A percentile compares a stretch with the other conserved stretches of the same genome.
These are phyloP conservation scores for Lagopus muta DNA, from an alignment of 2,113 vertebrate genomes.

Conservation along the genomic window DNA sequence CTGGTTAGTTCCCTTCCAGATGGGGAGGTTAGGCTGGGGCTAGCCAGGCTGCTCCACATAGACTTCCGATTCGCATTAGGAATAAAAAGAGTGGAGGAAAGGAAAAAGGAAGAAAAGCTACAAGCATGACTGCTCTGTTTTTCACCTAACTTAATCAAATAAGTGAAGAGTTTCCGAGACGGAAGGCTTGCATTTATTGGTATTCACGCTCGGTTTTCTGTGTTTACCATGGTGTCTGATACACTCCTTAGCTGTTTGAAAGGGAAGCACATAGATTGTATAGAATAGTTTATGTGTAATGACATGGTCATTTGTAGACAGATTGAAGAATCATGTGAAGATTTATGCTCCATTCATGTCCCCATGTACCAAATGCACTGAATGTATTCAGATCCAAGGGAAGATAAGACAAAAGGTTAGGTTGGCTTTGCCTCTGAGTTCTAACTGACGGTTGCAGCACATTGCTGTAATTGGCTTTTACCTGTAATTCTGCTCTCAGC, in stretches of 20 bases:
- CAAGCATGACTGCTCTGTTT: constrained; percentile 96
- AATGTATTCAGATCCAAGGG: constrained; percentile 1
- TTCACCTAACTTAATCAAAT: constrained; percentile 98
- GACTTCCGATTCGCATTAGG: constrained; percentile 99
- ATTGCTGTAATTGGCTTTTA: constrained; percentile 45
- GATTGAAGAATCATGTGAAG: constrained; percentile 77
- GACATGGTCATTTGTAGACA: constrained; percentile 82
- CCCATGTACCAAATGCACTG: constrained; percentile 20
- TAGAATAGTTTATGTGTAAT: constrained; percentile 74
- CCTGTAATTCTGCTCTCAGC: constrained; percentile 17
- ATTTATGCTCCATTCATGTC: constrained; percentile 69
- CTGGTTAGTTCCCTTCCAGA: constrained; percentile 99
- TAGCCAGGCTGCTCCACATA: constrained; percentile 91
- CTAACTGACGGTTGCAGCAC: background rate
- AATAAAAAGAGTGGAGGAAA: constrained; percentile 90
- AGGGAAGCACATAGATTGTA: constrained; percentile 60
- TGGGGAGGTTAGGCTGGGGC: constrained; percentile 98
- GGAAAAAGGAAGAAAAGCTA: constrained; percentile 96
- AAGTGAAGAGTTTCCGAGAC: constrained; percentile 95
- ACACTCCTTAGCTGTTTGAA: constrained; percentile 74
- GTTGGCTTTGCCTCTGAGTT: constrained; percentile 12
- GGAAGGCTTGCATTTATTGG: constrained; percentile 96
- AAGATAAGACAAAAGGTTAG: constrained; percentile 57
- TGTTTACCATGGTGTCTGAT: constrained; percentile 78
- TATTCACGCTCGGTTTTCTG: constrained; percentile 84